Base-by-base conservation (phyloP, 2,113 vertebrate species). In the Puntigrus tetrazona region DNA sequence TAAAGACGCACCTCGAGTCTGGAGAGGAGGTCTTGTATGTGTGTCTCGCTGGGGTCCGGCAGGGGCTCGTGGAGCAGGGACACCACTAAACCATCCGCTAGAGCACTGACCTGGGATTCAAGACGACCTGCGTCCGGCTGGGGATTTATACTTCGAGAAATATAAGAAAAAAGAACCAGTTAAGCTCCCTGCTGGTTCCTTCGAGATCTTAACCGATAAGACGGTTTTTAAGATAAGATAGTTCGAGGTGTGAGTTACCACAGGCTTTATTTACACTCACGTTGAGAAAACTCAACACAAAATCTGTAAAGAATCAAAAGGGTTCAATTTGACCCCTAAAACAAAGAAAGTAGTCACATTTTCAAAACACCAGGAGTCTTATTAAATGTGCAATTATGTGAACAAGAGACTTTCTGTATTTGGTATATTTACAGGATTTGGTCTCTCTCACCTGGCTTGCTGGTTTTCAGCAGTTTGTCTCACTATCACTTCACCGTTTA, bases 21-120 rank as follows among this genome's bases (percentile, higher is more conserved):
- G 87, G 36, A 86, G 79, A 93, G 86, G 3, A 93, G 92, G 5
- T 73, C 65, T 72, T 90, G 88, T 9, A 94, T 84, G 50, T 91
- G 88, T 41, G 88, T 47, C 41, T 89, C 76, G 0, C 76, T 80
- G 72, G 91, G 88, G 57, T 92, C 91, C 6, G 84, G 69, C 36
- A 93, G 86, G 13, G 90, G 88, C 87, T 95, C 94, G 63, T 92
- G 91, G 7, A 93, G 90, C n/a, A 94, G 79, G 20, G 91, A 93
- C 41, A 94, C 84, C 59, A 90, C 88, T 89, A 95, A 88, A 74
- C 91, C 87, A 86, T 94, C 86, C 0, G 89, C 76, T 87, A 95
- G 78, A 63, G 86, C 89, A 0, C 78, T 63, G n/a, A 75, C 77
- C 79, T 91, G 25, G 41, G 82, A 36, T 16, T 63, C 14, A 0